A percentile compares a stretch with the other conserved stretches of the same genome.
Conservation (phyloP, 2,888 invertebrate genomes). For the Philhelius pedissequus region DNA sequence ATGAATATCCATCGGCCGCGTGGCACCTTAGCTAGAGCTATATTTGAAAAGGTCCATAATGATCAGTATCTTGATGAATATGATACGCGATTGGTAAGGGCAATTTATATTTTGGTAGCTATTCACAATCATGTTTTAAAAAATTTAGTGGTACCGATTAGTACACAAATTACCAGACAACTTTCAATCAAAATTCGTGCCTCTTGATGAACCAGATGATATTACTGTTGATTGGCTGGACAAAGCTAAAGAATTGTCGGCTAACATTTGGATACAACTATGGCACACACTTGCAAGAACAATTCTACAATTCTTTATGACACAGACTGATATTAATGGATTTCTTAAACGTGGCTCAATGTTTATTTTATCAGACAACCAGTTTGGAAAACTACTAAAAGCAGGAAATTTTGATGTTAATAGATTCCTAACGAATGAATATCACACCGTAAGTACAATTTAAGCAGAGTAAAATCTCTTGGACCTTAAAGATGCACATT, state of each 20-base stretch:
- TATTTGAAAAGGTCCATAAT: slow-evolving; percentile 78
- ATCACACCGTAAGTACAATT: slow-evolving; percentile 71
- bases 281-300: slow-evolving; percentile 93
- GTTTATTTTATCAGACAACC: slow-evolving; percentile 94
- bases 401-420: slow-evolving; percentile 74
- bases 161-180: slow-evolving; percentile 73
- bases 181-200: slow-evolving; percentile 76
- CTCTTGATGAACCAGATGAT: slow-evolving; percentile 75
- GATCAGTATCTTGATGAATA: slow-evolving; percentile 77
- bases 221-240: slow-evolving; percentile 77
- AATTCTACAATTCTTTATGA: slow-evolving; percentile 93
- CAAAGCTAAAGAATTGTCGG: slow-evolving; percentile 75
- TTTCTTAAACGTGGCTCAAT: slow-evolving; percentile 95
- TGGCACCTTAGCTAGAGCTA: slow-evolving; percentile 77
- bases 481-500: background rate
- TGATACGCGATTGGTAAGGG: slow-evolving; percentile 76
- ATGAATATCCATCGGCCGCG: slow-evolving; percentile 76
- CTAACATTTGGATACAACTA: slow-evolving; percentile 88
- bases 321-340: slow-evolving; percentile 97
- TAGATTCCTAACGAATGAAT: slow-evolving; percentile 59
- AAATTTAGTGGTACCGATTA: slow-evolving; percentile 76
- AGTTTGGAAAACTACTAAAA: slow-evolving; percentile 82
- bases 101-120: background rate
- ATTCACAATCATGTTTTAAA: background rate
- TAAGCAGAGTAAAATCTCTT: background rate